These are phyloP conservation scores for Lucilia sericata DNA, from an alignment of 1,140 invertebrate species.

Conservation along the genomic window DNA sequence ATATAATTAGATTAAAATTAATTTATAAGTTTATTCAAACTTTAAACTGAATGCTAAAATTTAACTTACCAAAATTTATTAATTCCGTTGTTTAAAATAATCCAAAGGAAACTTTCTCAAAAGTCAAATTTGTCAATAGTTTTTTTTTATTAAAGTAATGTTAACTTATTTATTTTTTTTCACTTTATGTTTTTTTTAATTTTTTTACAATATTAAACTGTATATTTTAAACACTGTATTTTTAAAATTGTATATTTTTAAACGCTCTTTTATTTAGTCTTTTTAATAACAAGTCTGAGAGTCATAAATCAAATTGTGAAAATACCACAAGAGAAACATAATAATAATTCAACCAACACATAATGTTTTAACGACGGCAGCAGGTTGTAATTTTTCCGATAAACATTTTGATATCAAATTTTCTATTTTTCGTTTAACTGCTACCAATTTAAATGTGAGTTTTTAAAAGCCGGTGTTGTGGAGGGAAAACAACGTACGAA, in stretches of 20 bases:
- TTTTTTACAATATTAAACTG: no score
- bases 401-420: background rate
- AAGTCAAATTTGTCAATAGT: background rate
- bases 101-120: background rate
- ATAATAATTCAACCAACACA: background rate
- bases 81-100: background rate
- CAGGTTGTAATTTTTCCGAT: background rate
- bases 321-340: background rate
- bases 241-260: no score
- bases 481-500: background rate
- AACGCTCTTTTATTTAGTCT: no score
- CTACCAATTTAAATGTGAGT: background rate
- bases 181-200: background rate
- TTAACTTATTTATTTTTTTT: background rate
- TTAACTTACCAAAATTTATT: background rate
- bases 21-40: no score
- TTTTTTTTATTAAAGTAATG: background rate
- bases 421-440: background rate
- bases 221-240: no score
- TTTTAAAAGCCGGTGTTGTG: background rate
- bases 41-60: background rate
- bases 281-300: background rate
- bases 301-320: background rate
- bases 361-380: background rate
- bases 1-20: no score